A percentile compares a stretch with the other conserved stretches of the same genome.
Evolutionary conservation across 2,113 vertebrate genomes (phyloP).

Genomic region (Arvicanthis niloticus): DNA sequence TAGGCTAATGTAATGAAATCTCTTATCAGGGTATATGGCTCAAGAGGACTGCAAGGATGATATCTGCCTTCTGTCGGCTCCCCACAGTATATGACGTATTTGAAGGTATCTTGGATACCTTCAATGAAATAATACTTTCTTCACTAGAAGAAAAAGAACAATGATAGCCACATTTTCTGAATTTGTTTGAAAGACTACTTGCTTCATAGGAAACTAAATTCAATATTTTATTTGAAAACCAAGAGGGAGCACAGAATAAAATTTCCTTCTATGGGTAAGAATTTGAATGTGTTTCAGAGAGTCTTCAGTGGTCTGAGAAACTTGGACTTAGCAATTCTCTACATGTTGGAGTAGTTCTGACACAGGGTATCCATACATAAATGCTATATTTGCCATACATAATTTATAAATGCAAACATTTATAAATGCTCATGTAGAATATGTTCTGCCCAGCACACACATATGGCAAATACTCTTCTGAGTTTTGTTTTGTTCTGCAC

Average conservation of each 20-base stretch:
- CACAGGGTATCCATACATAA: neutral
- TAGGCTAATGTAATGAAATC: too few species aligned
- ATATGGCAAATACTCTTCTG: neutral
- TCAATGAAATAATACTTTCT: neutral
- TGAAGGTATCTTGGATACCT: neutral
- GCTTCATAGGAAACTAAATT: neutral
- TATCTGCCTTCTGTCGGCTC: too few species aligned
- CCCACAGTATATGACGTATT: neutral
- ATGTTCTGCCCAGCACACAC: neutral
- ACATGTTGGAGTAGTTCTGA: too few species aligned
- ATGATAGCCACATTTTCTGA: neutral
- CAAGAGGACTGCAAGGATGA: too few species aligned
- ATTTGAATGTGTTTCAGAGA: neutral
- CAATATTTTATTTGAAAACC: neutral
- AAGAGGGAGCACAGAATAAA: neutral
- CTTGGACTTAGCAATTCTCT: neutral
- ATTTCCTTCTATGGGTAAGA: neutral
- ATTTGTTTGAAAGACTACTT: neutral
- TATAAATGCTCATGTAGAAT: neutral
- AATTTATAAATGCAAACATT: neutral
- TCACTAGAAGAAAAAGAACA: constrained; percentile 33
- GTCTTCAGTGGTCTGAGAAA: neutral
- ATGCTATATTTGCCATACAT: too few species aligned
- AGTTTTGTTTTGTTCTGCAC: neutral
- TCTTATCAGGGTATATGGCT: too few species aligned